Evolutionary conservation across 2,888 invertebrate genomes (phyloP).

Genomic region (Sphaerophoria rueppellii): DNA sequence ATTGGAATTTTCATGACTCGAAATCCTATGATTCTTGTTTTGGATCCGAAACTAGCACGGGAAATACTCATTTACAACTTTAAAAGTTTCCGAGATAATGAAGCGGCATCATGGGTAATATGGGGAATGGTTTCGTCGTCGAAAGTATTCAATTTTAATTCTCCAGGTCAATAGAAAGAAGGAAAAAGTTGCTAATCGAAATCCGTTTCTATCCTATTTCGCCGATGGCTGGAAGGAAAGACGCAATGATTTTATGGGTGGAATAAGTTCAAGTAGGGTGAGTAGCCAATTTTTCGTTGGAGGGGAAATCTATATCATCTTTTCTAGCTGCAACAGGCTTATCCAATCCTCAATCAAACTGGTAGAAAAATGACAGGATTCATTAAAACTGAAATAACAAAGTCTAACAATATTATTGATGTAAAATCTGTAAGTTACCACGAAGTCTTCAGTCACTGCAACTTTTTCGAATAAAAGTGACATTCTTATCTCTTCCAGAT

Average conservation of each 20-base stretch:
- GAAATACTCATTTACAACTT: slow-evolving; percentile 76
- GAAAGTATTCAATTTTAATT: background rate
- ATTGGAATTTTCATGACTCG: slow-evolving; percentile 79
- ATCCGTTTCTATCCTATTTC: slow-evolving; percentile 76
- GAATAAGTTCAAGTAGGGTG: slow-evolving; percentile 60
- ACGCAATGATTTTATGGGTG: slow-evolving; percentile 73
- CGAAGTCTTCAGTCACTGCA: background rate
- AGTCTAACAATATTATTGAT: slow-evolving; percentile 72
- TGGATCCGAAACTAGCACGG: slow-evolving; percentile 77
- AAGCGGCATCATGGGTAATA: slow-evolving; percentile 57
- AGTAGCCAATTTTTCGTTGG: too few species aligned
- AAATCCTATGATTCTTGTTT: slow-evolving; percentile 77
- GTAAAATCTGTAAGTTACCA: slow-evolving; percentile 75
- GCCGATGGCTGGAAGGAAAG: slow-evolving; percentile 76
- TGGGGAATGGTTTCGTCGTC: background rate
- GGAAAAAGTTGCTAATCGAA: slow-evolving; percentile 75
- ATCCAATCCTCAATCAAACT: slow-evolving; percentile 75
- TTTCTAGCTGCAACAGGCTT: slow-evolving; percentile 75
- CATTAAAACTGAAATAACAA: slow-evolving; percentile 50
- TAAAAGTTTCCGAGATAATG: slow-evolving; percentile 69
- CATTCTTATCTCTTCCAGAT: slow-evolving; percentile 74
- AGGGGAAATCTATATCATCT: background rate
- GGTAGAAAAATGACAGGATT: slow-evolving; percentile 74
- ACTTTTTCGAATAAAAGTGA: background rate
- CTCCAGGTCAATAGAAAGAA: slow-evolving; percentile 39